These are phyloP conservation scores for Hydrotaea cyrtoneurina DNA, from an alignment of 2,888 invertebrate genomes.

Conservation along the genomic window DNA sequence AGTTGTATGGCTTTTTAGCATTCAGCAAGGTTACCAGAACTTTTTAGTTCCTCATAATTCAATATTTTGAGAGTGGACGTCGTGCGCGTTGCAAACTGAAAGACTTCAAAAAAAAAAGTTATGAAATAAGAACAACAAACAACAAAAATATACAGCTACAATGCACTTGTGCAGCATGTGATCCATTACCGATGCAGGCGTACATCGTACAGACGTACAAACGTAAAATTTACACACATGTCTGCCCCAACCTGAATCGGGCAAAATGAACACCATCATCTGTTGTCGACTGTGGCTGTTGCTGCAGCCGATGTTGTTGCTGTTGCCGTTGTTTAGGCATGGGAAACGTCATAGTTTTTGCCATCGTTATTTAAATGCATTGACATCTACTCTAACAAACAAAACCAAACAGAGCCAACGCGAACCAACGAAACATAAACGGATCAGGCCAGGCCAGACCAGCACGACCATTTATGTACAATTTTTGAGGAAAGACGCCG, in stretches of 20 bases:
- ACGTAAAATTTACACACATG: constrained; percentile 48
- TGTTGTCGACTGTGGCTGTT: constrained; percentile 43
- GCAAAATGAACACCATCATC: constrained; percentile 71
- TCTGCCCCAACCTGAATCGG: constrained; percentile 63
- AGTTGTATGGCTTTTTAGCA: no score
- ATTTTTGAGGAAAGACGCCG: constrained; percentile 39
- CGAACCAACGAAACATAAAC: constrained; percentile 21
- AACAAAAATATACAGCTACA: constrained; percentile 63
- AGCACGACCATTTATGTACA: neutral
- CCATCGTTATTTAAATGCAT: constrained; percentile 46
- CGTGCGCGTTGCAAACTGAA: neutral
- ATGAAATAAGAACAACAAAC: constrained; percentile 40
- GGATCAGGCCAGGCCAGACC: neutral
- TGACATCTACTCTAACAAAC: constrained; percentile 44
- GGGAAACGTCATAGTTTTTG: constrained; percentile 48
- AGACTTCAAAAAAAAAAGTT: constrained; percentile 31
- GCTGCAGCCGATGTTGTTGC: constrained; percentile 22
- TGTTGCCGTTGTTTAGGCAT: constrained; percentile 33
- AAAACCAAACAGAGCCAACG: neutral
- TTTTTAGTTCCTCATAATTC: no score
- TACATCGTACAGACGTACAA: constrained; percentile 18
- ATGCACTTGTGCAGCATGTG: constrained; percentile 74
- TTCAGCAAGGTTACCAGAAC: no score
- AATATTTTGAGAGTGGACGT: neutral
- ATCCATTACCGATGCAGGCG: constrained; percentile 51